Conservation (phyloP, 2,797 vertebrate genomes). For the Microhierax caerulescens region DNA sequence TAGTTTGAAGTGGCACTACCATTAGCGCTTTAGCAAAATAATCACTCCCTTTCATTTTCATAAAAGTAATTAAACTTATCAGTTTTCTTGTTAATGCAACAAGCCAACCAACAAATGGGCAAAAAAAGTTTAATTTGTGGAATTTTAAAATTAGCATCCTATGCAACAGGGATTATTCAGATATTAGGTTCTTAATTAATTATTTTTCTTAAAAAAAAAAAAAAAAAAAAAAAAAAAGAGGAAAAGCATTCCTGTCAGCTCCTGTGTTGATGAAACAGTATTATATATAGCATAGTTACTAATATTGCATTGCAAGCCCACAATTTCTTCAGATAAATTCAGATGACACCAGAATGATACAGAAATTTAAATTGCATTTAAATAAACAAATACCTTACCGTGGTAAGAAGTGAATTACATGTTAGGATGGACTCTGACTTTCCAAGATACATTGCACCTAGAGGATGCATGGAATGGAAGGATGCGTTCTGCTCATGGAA, state of each 20-base stretch:
- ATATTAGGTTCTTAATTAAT: slow-evolving; percentile 20
- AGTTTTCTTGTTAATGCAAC: slow-evolving; percentile 38
- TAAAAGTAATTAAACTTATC: slow-evolving; percentile 67
- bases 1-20: slow-evolving; percentile 28
- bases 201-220: background rate
- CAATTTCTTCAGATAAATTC: background rate
- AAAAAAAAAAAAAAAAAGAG: background rate
- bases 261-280: background rate
- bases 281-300: background rate
- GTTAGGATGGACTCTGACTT: background rate
- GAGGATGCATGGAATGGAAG: background rate
- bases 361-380: background rate
- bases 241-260: background rate
- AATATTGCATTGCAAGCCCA: background rate
- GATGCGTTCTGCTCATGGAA: background rate
- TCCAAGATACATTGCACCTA: background rate
- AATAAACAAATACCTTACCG: background rate
- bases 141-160: slow-evolving; percentile 27
- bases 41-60: slow-evolving; percentile 56
- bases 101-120: slow-evolving; percentile 45
- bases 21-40: slow-evolving; percentile 22
- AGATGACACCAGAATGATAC: background rate
- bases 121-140: slow-evolving; percentile 3
- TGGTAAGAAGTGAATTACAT: background rate
- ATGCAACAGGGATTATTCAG: background rate